Conservation (phyloP, 2,113 vertebrate genomes). For the Colius striatus region DNA sequence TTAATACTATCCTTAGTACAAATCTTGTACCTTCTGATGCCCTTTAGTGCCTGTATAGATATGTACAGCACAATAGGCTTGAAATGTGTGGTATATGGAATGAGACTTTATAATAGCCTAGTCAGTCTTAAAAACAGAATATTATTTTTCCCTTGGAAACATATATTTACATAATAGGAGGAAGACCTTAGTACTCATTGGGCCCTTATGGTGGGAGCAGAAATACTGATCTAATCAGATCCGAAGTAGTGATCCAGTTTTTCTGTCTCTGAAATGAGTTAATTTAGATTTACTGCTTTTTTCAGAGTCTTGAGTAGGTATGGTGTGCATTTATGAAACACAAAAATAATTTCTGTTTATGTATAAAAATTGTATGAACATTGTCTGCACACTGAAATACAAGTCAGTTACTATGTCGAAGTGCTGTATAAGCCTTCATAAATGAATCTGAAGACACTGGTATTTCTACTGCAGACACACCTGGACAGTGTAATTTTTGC, state of each 20-base stretch:
- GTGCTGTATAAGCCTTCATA: not conserved
- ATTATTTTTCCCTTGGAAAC: not conserved
- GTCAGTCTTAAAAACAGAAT: not conserved
- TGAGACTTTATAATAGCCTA: not conserved
- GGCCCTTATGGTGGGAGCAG: accelerated
- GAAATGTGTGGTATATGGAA: not conserved
- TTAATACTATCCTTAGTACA: not conserved
- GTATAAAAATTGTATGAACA: not conserved
- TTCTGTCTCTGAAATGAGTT: not conserved
- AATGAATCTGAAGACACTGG: not conserved
- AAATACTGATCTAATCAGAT: not conserved
- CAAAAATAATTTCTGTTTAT: not conserved
- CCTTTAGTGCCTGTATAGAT: not conserved
- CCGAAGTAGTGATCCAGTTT: not conserved
- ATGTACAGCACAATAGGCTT: not conserved
- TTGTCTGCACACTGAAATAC: not conserved
- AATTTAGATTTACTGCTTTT: not conserved
- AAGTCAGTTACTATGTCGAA: not conserved
- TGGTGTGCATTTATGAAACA: not conserved
- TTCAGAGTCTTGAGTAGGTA: not conserved
- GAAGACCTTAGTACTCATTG: not conserved
- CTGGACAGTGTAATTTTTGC: not conserved
- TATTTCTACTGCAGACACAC: not conserved
- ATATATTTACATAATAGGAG: not conserved
- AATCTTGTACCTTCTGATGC: not conserved